Evolutionary conservation across 2,888 invertebrate species (phyloP), one percentile per base, ranked within the genome.

Genomic region (Oscheius onirici): DNA sequence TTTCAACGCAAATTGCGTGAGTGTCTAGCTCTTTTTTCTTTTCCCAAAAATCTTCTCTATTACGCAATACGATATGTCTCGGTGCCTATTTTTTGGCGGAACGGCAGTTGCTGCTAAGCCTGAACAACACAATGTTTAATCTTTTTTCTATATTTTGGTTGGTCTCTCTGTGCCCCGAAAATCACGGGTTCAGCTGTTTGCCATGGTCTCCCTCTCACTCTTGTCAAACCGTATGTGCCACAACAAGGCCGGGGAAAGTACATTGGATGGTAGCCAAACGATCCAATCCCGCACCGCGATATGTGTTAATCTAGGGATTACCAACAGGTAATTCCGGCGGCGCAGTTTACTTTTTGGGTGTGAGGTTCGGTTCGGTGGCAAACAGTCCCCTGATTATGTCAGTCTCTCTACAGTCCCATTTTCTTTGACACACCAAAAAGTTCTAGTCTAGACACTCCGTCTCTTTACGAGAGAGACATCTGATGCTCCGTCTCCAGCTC

Each of bases 291-390:
- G 11, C 13, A 17, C n/a, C 20, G 22, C 15, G 28, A 57, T 49
- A 26, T 63, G 63, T 63, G 63, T 49, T 63, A 63, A 63, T 63
- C 46, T 24, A 49, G 26, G 63, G 63, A 63, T 63, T 63, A 63
- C 34, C 15, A 26, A n/a, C 49, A 46, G 63, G 63, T 63, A 63
- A 49, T 63, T 63, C 63, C 49, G 63, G 28, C 46, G 20, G 60
- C 63, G 49, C 63, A 24, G 46, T 63, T 58, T 41, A 60, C 60
- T 41, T 60, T 60, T 60, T 43, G 60, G 20, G 55, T 20, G 34
- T 34, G 34, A 34, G 34, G 34, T 34, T 34, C 8, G 34, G 34
- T 34, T 34, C 3, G 34, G 34, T 8, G 58, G 43, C 58, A 41
- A 58, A 58, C 58, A 58, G 40, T n/a, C n/a, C 28, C 55, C 26